A percentile compares a stretch with the other conserved stretches of the same genome.
These are phyloP conservation scores for Tenthredo notha DNA, from an alignment of 2,888 invertebrate species.

Conservation along the genomic window DNA sequence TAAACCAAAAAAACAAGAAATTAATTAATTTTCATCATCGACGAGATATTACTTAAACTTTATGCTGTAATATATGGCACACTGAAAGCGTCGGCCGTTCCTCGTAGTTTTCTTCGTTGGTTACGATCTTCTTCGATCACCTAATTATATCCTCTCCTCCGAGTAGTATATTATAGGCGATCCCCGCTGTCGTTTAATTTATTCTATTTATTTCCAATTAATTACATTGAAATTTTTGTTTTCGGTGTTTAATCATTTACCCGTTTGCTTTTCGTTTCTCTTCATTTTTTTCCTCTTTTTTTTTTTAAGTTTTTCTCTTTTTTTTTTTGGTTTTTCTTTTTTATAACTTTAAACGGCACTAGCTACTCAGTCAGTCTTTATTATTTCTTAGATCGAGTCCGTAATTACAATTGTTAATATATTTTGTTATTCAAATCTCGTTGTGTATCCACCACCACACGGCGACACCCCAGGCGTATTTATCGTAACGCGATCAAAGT, in stretches of 20 bases:
- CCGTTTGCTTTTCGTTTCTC: conserved; percentile 51
- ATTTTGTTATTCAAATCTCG: conserved; percentile 47
- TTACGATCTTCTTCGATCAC: conserved; percentile 49
- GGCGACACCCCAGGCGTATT: background rate
- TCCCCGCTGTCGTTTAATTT: background rate
- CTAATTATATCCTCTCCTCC: conserved; percentile 31
- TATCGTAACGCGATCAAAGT: conserved; percentile 32
- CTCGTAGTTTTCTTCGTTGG: conserved; percentile 57
- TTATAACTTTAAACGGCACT: conserved; percentile 66
- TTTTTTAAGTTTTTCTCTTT: background rate
- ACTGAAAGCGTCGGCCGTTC: conserved; percentile 75
- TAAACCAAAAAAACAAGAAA: background rate
- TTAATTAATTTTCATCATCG: background rate
- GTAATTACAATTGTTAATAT: conserved; percentile 45
- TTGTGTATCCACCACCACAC: background rate
- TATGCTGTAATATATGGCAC: conserved; percentile 70
- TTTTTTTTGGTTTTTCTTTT: conserved; percentile 40
- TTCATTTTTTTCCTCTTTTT: conserved; percentile 48
- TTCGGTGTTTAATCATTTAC: background rate
- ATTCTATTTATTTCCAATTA: background rate
- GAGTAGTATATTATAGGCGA: background rate
- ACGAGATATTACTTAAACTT: conserved; percentile 1
- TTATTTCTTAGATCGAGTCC: conserved; percentile 57
- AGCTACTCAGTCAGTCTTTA: conserved; percentile 72
- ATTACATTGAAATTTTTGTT: background rate